phyloP scores from a whole-genome alignment of 2,888 invertebrate species.

The Cerastoderma edule region DNA sequence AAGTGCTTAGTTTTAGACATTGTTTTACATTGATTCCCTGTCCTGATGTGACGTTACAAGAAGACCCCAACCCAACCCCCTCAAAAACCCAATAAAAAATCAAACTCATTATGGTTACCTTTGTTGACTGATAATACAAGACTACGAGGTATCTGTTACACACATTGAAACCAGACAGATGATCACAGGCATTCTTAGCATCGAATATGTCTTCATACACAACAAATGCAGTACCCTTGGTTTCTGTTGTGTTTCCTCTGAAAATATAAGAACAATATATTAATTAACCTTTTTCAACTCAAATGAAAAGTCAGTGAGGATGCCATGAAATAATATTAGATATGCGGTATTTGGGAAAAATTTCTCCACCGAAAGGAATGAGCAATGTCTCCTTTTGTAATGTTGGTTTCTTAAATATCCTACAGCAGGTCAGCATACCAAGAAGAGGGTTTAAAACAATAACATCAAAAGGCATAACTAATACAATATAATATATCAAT shows the following conservation, averaged over 20 bases:
- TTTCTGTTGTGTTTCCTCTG: constrained; percentile 98
- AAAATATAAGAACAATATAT: constrained; percentile 76
- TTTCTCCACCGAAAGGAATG: not conserved
- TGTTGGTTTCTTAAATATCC: no score
- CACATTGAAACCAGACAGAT: constrained; percentile 99
- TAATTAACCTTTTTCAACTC: constrained; percentile 18
- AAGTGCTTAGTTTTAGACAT: no score
- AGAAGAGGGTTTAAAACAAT: no score
- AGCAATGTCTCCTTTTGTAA: not conserved
- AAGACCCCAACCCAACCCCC: no score
- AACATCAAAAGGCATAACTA: no score
- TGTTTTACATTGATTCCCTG: no score
- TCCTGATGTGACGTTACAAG: no score
- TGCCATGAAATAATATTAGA: no score
- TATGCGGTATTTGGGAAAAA: not conserved
- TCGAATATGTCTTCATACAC: constrained; percentile 99
- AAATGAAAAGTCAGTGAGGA: no score
- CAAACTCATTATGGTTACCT: constrained; percentile 84
- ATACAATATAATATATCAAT: no score
- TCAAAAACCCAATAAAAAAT: not conserved
- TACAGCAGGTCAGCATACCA: no score
- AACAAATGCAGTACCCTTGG: constrained; percentile 99
- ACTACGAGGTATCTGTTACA: constrained; percentile 99
- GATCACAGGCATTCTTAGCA: constrained; percentile 99
- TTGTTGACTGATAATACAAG: constrained; percentile 93